Evolutionary conservation across 2,888 invertebrate genomes (phyloP).

Genomic region (Drosophila austrosaltans): DNA sequence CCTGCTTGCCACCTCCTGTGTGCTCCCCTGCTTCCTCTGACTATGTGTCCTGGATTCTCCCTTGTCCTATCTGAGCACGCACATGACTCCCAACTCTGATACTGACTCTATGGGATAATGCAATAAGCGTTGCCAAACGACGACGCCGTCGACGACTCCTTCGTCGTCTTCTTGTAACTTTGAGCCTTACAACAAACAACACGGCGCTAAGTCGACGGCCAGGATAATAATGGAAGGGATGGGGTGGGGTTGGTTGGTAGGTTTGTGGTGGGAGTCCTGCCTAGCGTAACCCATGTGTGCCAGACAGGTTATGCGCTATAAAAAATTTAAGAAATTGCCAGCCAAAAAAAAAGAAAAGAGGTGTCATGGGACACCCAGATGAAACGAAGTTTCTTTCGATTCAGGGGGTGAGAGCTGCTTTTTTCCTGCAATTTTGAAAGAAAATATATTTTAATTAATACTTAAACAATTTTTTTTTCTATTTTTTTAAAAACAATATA

Average conservation of each 20-base stretch:
- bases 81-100: slow-evolving; percentile 52
- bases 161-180: slow-evolving; percentile 54
- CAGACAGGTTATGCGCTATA: slow-evolving; percentile 78
- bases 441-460: too few relatives aligned
- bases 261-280: not conserved
- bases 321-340: slow-evolving; percentile 78
- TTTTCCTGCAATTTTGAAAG: too few relatives aligned
- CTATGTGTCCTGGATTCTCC: slow-evolving; percentile 14
- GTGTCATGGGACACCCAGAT: too few relatives aligned
- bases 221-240: slow-evolving; percentile 33
- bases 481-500: too few relatives aligned
- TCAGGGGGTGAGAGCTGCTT: too few relatives aligned
- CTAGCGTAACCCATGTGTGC: slow-evolving; percentile 63
- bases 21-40: not conserved
- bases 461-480: too few relatives aligned
- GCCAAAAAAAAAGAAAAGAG: slow-evolving; percentile 77
- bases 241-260: not conserved
- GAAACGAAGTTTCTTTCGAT: too few relatives aligned
- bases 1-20: not conserved
- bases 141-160: slow-evolving; percentile 52
- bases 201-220: slow-evolving; percentile 45
- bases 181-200: slow-evolving; percentile 60
- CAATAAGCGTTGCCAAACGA: slow-evolving; percentile 78
- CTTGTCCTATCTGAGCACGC: slow-evolving; percentile 54
- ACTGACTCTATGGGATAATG: slow-evolving; percentile 68